A percentile compares a stretch with the other conserved stretches of the same genome.
Evolutionary conservation across 2,797 vertebrate species (phyloP).

Genomic region (Odontamblyopus lacepedii): DNA sequence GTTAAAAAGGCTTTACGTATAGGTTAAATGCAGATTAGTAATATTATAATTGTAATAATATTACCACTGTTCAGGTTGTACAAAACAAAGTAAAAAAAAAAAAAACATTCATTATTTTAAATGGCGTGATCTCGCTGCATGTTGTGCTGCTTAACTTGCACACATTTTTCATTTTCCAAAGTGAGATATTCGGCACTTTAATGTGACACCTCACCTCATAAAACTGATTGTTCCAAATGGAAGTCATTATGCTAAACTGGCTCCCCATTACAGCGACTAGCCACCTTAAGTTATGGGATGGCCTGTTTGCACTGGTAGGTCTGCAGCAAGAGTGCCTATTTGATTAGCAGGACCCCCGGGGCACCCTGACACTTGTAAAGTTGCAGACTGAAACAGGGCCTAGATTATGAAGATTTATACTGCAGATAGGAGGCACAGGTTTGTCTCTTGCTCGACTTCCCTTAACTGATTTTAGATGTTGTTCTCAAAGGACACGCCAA

Average conservation of each 20-base stretch:
- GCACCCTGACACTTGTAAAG: constrained; percentile 36
- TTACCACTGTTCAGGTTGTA: neutral
- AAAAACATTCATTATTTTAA: neutral
- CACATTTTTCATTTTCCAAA: constrained; percentile 40
- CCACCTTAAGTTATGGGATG: constrained; percentile 38
- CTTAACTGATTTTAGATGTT: constrained; percentile 41
- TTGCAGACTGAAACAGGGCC: constrained; percentile 28
- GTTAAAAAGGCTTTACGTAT: no score
- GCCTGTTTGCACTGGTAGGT: constrained; percentile 41
- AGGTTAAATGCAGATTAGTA: no score
- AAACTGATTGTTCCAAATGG: constrained; percentile 25
- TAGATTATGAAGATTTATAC: constrained; percentile 39
- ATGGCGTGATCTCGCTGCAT: neutral
- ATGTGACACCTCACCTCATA: constrained; percentile 42
- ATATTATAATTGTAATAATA: no score
- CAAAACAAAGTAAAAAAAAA: neutral
- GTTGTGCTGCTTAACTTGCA: constrained; percentile 18
- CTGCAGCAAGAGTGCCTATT: constrained; percentile 35
- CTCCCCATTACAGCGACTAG: constrained; percentile 20
- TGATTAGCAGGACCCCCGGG: constrained; percentile 42
- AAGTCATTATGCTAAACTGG: constrained; percentile 40
- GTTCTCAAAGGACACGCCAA: constrained; percentile 60
- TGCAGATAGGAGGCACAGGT: constrained; percentile 5
- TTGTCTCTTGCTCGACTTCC: constrained; percentile 27
- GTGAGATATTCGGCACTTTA: constrained; percentile 42